phyloP scores from a whole-genome alignment of 2,797 vertebrate species.

The Diplodus sargus region DNA sequence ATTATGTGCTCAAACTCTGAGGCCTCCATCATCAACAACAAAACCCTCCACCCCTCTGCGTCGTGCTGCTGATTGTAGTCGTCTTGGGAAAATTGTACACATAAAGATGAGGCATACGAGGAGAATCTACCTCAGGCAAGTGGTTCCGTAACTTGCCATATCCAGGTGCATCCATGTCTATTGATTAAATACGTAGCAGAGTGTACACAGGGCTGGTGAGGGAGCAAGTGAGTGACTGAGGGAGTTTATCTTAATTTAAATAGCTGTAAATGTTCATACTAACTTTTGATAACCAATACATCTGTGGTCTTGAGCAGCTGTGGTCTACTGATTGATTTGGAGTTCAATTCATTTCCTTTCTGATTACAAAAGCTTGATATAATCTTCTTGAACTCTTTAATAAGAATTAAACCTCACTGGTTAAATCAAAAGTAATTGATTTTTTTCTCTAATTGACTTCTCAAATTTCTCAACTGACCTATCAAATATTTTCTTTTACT shows the following conservation, averaged over 20 bases:
- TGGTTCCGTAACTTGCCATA: background rate
- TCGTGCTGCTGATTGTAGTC: background rate
- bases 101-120: background rate
- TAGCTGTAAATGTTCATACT: background rate
- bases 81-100: background rate
- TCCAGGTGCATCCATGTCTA: background rate
- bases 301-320: background rate
- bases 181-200: background rate
- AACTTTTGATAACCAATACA: background rate
- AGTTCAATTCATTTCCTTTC: background rate
- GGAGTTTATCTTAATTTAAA: background rate
- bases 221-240: background rate
- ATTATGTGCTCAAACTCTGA: constrained; percentile 63
- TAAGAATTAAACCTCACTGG: background rate
- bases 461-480: background rate
- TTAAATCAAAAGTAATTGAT: background rate
- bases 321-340: background rate
- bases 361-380: background rate
- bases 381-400: background rate
- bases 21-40: constrained; percentile 46
- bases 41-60: constrained; percentile 19
- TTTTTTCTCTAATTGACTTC: background rate
- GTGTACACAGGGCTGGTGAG: background rate
- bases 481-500: background rate
- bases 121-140: background rate